Base-by-base conservation (phyloP, 2,888 invertebrate genomes). In the Ophonus ardosiacus region DNA sequence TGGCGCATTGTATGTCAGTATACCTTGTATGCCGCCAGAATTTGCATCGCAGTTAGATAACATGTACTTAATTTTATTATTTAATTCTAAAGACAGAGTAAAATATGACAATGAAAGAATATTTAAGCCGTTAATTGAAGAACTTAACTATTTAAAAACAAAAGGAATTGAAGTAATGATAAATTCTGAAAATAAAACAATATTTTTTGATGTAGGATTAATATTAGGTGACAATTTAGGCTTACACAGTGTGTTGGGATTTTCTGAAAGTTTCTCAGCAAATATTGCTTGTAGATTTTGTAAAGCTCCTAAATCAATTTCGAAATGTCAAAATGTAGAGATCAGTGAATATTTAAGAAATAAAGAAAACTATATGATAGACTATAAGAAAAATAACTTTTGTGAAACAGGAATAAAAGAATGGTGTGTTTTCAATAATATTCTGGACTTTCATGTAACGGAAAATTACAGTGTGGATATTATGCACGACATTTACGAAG, bases 401-500 rank as follows among this genome's bases (percentile, higher is more conserved):
- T 61, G 31, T 40, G 81, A 57, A 21, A 81, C 31, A 3, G 81
- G 86, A 38, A 74, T 86, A 76, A 83, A 74, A 76, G 21, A 83
- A 8, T 13, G 18, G 13, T 83, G 74, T 31, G 17, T 83, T 0
- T 86, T 21, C 40, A 76, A 84, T 38, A 57, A 78, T 21, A 79
- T 85, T 59, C 65, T 40, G 21, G 63, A 38, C 17, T 86, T 86
- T 56, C 86, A 87, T 65, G 83, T 86, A 8, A 85, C 78, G 17
- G 78, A 79, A 80, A 86, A 86, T 65, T 83, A 43, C 74, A 65
- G 61, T 8, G 79, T 65, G 18, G 86, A 87, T 43, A 24, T 85
- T 13, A 85, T 87, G 82, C 86, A 87, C 78, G 86, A 87, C 63
- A 15, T 87, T 21, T 85, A 85, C 38, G 84, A 86, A 43, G 86